Evolutionary conservation across 2,888 invertebrate genomes (phyloP), one percentile per base, ranked within the genome.

Genomic region (Drosophila macrospina): DNA sequence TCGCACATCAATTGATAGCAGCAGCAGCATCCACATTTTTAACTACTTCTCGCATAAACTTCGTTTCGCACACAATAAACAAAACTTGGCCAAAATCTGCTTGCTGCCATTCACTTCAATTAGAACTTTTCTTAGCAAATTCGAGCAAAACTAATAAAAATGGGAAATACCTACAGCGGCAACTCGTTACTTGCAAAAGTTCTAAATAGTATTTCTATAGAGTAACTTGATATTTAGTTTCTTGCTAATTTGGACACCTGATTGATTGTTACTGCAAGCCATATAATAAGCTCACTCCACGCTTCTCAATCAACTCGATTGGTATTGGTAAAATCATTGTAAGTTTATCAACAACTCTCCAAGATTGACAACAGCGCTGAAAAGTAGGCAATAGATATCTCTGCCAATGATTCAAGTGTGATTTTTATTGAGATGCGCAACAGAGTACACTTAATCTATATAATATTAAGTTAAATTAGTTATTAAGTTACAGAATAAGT

Each of bases 11-110:
- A 57, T 57, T 47, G 48, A 34, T 45, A 13, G 34, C 7, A 13
- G 8, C 4, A 13, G 34, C 7, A 13, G 8, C 4, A 11, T 24
- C 26, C 36, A 11, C 15, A 37, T 26, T 52, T 47, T 54, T 45
- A 47, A 54, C 28, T 54, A 61, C 54, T 30, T 52, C 30, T 47
- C 44, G 30, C 7, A 52, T 61, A 45, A 45, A 37, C 34, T 61
- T 61, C 36, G 5, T 28, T 13, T 26, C 13, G 28, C 32, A 52
- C 41, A 52, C 45, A 32, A 62, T 41, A 56, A 41, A 56, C 32
- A 59, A 50, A 59, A 41, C 41, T 30, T 48, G 26, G 26, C 4
- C 30, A 41, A 39, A 47, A 47, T 57, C 37, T 57, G 57, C 28
- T 37, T 11, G 45, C 24, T 61, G 44, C 30, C 45, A 45, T 39